A percentile compares a stretch with the other conserved stretches of the same genome.
Evolutionary conservation across 2,113 vertebrate genomes (phyloP).

Genomic region (Polypterus bichir): DNA sequence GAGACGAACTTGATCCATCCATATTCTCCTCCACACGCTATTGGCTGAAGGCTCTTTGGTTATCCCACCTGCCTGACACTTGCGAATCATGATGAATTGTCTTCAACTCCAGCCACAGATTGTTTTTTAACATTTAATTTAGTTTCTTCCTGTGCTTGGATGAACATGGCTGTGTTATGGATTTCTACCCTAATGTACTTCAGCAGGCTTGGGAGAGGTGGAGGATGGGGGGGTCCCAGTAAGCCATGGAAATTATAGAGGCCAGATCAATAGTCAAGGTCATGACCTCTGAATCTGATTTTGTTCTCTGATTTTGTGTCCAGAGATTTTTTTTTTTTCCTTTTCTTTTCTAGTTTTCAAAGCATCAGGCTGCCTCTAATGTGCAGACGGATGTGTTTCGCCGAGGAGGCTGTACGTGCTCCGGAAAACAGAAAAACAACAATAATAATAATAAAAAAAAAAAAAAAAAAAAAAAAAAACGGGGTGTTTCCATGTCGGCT

Average conservation of each 20-base stretch:
- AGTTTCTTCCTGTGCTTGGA: slow-evolving; percentile 99
- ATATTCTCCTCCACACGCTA: slow-evolving; percentile 53
- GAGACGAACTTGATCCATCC: slow-evolving; percentile 47
- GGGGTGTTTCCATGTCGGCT: slow-evolving; percentile 26
- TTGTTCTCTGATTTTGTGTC: slow-evolving; percentile 52
- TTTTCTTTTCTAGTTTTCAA: slow-evolving; percentile 29
- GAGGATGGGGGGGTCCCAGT: slow-evolving; percentile 50
- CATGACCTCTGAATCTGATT: slow-evolving; percentile 60
- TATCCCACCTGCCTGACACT: slow-evolving; percentile 71
- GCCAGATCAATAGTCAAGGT: slow-evolving; percentile 96
- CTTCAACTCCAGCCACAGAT: slow-evolving; percentile 83
- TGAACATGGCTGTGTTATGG: slow-evolving; percentile 95
- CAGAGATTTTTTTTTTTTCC: slow-evolving; percentile 45
- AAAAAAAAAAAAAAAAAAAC: slow-evolving; percentile 18
- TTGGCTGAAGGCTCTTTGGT: slow-evolving; percentile 59
- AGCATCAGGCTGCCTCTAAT: slow-evolving; percentile 40
- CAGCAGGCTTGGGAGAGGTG: slow-evolving; percentile 74
- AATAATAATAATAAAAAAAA: background rate
- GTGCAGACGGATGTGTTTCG: slow-evolving; percentile 38
- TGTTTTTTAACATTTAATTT: slow-evolving; percentile 99
- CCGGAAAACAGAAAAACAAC: too few species aligned
- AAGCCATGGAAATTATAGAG: slow-evolving; percentile 93
- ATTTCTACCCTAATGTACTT: slow-evolving; percentile 97
- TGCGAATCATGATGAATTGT: slow-evolving; percentile 96
- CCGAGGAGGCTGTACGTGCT: slow-evolving; percentile 16